A percentile compares a stretch with the other conserved stretches of the same genome.
Conservation (phyloP, 2,797 vertebrate genomes). For the Ctenopoma multispine region DNA sequence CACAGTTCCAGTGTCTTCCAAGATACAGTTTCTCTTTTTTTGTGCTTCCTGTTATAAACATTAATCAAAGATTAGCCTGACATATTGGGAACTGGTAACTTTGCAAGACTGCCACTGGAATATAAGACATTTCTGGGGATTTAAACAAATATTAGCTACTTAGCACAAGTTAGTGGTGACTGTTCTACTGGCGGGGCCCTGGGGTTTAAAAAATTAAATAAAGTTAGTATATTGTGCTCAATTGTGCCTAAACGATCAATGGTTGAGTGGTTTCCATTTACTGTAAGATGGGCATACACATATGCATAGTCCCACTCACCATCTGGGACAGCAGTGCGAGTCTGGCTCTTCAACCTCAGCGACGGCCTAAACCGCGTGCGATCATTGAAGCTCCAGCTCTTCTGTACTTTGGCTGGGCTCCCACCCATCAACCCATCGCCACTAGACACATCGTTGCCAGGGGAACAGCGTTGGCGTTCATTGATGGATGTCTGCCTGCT, state of each 20-base stretch:
- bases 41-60: not conserved
- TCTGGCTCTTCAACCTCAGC: conserved; percentile 93
- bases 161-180: not conserved
- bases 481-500: conserved; percentile 91
- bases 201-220: not conserved
- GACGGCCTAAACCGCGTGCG: conserved; percentile 96
- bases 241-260: not conserved
- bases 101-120: not conserved
- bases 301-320: conserved; percentile 80
- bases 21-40: no score
- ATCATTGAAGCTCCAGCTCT: conserved; percentile 99
- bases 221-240: not conserved
- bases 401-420: conserved; percentile 97
- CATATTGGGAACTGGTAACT: not conserved
- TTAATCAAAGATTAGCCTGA: not conserved
- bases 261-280: not conserved
- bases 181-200: no score
- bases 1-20: no score
- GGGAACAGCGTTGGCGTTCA: conserved; percentile 88
- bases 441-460: conserved; percentile 84
- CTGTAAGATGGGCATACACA: not conserved
- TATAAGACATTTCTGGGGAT: not conserved
- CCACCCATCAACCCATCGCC: conserved; percentile 81
- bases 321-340: conserved; percentile 88
- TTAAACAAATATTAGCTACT: not conserved